Evolutionary conservation across 2,797 vertebrate genomes (phyloP).

Genomic region (Sebastes trivittatus): DNA sequence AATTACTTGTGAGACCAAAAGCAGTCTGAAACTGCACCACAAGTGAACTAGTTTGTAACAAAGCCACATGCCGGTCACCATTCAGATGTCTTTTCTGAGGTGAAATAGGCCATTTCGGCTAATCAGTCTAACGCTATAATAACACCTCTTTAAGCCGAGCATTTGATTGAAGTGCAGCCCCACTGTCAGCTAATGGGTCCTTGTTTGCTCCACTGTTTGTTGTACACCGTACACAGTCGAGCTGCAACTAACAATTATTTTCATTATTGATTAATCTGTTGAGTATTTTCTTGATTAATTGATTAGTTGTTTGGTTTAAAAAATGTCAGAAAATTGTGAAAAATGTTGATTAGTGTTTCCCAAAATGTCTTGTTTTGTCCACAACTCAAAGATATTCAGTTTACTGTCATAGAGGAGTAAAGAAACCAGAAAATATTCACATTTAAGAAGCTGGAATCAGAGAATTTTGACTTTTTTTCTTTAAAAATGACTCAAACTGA

Average conservation of each 20-base stretch:
- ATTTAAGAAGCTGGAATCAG: too few species aligned
- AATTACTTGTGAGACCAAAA: not conserved
- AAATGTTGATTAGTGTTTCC: too few species aligned
- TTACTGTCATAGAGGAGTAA: too few species aligned
- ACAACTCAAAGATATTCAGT: too few species aligned
- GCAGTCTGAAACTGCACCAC: not conserved
- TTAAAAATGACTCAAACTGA: too few species aligned
- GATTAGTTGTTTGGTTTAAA: too few species aligned
- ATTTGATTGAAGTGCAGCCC: not conserved
- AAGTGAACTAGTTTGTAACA: not conserved
- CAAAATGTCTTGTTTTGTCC: too few species aligned
- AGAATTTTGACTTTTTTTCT: too few species aligned
- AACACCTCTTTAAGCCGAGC: not conserved
- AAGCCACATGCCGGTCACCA: not conserved
- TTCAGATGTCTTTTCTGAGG: not conserved
- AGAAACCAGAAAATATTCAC: too few species aligned
- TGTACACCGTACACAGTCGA: not conserved
- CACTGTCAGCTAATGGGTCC: not conserved
- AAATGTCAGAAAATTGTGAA: too few species aligned
- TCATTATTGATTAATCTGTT: too few species aligned
- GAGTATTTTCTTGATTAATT: too few species aligned
- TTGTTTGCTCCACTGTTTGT: not conserved
- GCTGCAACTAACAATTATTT: not conserved
- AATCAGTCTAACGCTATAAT: slow-evolving; percentile 6
- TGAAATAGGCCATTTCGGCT: slow-evolving; percentile 15